Conservation (phyloP, 2,797 vertebrate genomes). For the Botia kubotai region DNA sequence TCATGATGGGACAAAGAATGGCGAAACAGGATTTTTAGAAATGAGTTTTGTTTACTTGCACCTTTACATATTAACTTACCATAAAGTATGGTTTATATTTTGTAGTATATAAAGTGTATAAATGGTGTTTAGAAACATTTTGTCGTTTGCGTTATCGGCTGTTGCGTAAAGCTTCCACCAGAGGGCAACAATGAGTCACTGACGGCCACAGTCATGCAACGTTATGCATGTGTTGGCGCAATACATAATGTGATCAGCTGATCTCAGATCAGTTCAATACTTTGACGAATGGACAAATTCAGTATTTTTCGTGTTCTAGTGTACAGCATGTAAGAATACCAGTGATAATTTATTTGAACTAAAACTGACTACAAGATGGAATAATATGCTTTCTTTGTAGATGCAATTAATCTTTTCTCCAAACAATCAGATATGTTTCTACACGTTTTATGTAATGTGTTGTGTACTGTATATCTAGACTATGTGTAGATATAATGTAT, state of each 20-base stretch:
- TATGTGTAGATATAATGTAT: background rate
- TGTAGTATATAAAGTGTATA: background rate
- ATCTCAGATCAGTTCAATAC: background rate
- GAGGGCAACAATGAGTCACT: constrained; percentile 33
- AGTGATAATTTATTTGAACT: background rate
- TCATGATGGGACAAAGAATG: background rate
- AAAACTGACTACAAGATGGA: background rate
- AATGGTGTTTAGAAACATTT: background rate
- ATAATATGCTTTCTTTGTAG: background rate
- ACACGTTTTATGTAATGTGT: background rate
- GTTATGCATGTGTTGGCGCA: background rate
- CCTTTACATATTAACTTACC: background rate
- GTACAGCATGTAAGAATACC: background rate
- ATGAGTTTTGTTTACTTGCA: background rate
- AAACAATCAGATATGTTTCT: background rate
- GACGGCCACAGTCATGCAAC: background rate
- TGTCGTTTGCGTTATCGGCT: background rate
- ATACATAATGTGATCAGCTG: background rate
- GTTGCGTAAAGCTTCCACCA: constrained; percentile 14
- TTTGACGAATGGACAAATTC: background rate
- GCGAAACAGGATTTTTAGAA: background rate
- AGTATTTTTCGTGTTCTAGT: background rate
- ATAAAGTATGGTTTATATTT: background rate
- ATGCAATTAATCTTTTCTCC: background rate
- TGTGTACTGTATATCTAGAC: no score